phyloP scores from a whole-genome alignment of 2,797 vertebrate species.

The Arremon aurantiirostris region DNA sequence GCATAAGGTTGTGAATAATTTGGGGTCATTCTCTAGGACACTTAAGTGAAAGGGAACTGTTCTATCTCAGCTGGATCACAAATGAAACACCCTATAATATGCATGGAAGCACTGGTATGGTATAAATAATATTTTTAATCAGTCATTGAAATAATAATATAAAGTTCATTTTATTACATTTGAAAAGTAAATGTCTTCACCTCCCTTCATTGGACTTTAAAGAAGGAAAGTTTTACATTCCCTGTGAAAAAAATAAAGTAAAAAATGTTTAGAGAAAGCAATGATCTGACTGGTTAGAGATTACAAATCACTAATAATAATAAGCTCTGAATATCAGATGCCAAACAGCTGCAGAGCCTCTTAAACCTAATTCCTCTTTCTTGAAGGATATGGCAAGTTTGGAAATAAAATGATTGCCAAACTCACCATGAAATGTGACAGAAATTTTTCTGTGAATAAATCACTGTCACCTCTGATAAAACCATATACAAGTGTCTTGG shows the following conservation, averaged over 20 bases:
- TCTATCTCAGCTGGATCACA: conserved; percentile 56
- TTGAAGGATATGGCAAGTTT: conserved; percentile 26
- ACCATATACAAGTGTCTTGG: neutral
- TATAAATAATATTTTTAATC: conserved; percentile 63
- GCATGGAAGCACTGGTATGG: neutral
- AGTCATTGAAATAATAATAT: conserved; percentile 63
- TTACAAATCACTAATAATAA: conserved; percentile 61
- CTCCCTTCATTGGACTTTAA: conserved; percentile 38
- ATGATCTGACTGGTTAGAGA: conserved; percentile 41
- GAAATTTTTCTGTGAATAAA: conserved; percentile 42
- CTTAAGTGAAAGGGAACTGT: conserved; percentile 36
- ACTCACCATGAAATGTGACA: neutral
- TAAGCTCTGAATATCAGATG: conserved; percentile 47
- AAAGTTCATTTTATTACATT: conserved; percentile 59
- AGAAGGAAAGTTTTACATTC: conserved; percentile 51
- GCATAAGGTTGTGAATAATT: conserved; percentile 23
- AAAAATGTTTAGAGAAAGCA: conserved; percentile 51
- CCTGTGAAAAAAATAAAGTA: conserved; percentile 47
- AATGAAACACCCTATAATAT: conserved; percentile 67
- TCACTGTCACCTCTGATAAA: conserved; percentile 36
- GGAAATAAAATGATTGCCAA: conserved; percentile 40
- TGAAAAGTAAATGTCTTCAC: conserved; percentile 59
- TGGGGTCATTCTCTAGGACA: neutral
- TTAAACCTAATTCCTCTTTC: conserved; percentile 51
- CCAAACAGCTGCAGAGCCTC: conserved; percentile 65